A percentile compares a stretch with the other conserved stretches of the same genome.
Conservation (phyloP, 2,797 vertebrate genomes). For the Hybognathus amarus region DNA sequence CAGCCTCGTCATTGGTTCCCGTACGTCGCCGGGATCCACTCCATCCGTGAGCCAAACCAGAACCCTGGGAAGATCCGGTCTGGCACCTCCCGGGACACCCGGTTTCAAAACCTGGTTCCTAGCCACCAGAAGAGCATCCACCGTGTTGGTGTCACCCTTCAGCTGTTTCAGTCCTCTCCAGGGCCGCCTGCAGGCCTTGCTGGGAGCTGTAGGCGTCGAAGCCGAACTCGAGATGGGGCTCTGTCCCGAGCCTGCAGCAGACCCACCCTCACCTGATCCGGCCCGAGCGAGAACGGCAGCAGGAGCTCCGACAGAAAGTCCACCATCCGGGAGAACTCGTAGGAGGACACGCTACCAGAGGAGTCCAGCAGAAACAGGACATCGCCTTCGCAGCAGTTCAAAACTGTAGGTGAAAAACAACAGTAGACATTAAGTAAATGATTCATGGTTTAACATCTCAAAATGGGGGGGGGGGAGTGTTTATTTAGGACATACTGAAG, state of each 20-base stretch:
- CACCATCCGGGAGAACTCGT: constrained; percentile 88
- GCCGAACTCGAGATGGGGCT: constrained; percentile 86
- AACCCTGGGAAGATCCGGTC: constrained; percentile 85
- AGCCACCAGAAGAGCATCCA: constrained; percentile 81
- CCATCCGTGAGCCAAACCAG: constrained; percentile 96
- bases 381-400: constrained; percentile 85
- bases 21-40: constrained; percentile 87
- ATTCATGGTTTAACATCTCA: not conserved
- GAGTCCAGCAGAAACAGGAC: constrained; percentile 93
- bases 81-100: constrained; percentile 68
- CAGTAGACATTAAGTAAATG: not conserved
- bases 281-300: constrained; percentile 83
- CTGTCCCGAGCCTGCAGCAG: constrained; percentile 88
- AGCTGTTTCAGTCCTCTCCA: constrained; percentile 79
- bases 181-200: constrained; percentile 73
- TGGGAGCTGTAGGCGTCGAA: constrained; percentile 76
- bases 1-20: constrained; percentile 83
- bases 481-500: constrained; percentile 32
- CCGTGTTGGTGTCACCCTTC: constrained; percentile 94
- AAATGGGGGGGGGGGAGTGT: not conserved
- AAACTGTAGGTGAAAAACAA: constrained; percentile 64
- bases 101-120: constrained; percentile 76
- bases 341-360: constrained; percentile 90
- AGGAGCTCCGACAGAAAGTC: constrained; percentile 89
- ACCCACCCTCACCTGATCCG: constrained; percentile 84